These are phyloP conservation scores for Morpho deidamia DNA, from an alignment of 2,888 invertebrate species.

Conservation along the genomic window DNA sequence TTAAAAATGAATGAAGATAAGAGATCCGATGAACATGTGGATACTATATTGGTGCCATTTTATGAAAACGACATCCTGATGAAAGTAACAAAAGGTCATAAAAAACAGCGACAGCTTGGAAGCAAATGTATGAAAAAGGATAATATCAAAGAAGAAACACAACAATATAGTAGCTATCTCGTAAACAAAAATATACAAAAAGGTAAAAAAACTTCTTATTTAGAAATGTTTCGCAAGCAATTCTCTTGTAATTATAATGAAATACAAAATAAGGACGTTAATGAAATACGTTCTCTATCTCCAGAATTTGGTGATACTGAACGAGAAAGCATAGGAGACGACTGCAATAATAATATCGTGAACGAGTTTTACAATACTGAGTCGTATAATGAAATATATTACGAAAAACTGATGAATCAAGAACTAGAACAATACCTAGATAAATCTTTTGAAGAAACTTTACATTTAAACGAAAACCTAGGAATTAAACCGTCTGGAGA, in stretches of 20 bases:
- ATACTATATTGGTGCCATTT: constrained; percentile 67
- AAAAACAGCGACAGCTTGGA: constrained; percentile 33
- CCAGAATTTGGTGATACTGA: constrained; percentile 69
- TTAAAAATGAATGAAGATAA: constrained; percentile 23
- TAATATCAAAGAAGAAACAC: constrained; percentile 33
- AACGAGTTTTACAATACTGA: constrained; percentile 61
- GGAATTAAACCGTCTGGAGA: constrained; percentile 34
- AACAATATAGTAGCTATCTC: constrained; percentile 44
- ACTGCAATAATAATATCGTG: constrained; percentile 29
- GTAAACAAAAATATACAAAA: constrained; percentile 48
- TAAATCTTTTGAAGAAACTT: constrained; percentile 44
- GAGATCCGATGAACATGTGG: constrained; percentile 45
- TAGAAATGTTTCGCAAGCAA: constrained; percentile 64
- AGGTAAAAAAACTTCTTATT: constrained; percentile 43
- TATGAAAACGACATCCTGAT: constrained; percentile 69
- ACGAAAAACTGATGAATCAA: constrained; percentile 53
- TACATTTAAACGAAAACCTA: constrained; percentile 34
- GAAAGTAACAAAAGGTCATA: constrained; percentile 53
- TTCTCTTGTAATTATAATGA: constrained; percentile 34
- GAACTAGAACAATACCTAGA: constrained; percentile 43
- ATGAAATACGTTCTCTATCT: constrained; percentile 58
- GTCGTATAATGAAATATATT: constrained; percentile 65
- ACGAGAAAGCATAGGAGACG: constrained; percentile 56
- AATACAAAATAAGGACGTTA: constrained; percentile 23
- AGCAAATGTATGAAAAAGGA: constrained; percentile 29